These are phyloP conservation scores for Masnerella sp. DNA, from an alignment of 2,888 invertebrate genomes.

Conservation along the genomic window DNA sequence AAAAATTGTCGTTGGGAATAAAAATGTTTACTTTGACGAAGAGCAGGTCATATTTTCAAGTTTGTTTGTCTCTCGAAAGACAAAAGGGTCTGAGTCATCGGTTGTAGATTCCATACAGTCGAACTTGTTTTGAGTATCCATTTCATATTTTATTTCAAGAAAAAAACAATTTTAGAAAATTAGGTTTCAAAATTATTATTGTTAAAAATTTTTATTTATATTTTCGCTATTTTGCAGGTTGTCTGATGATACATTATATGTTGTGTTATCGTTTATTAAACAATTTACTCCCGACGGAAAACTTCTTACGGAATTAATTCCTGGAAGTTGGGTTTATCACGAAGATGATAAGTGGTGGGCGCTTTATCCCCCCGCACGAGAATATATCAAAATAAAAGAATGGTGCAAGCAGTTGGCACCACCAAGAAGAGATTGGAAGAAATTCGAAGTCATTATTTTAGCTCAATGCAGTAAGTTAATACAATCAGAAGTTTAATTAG, in stretches of 20 bases:
- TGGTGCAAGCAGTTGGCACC: slow-evolving; percentile 1
- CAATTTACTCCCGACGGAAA: not conserved
- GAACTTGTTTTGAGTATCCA: too few species aligned
- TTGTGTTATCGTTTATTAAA: not conserved
- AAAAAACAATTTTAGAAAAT: too few species aligned
- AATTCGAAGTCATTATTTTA: not conserved
- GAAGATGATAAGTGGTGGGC: slow-evolving; percentile 3
- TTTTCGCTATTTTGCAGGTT: not conserved
- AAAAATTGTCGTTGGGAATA: too few species aligned
- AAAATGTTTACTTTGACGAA: too few species aligned
- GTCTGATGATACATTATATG: not conserved
- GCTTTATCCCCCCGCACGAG: not conserved
- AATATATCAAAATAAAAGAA: not conserved
- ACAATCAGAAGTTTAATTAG: too few species aligned
- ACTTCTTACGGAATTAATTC: not conserved
- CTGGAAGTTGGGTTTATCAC: not conserved
- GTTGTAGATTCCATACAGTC: too few species aligned
- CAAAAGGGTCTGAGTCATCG: too few species aligned
- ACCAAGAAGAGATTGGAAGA: slow-evolving; percentile 2
- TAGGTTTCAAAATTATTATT: too few species aligned
- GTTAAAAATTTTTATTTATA: too few species aligned
- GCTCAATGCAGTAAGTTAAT: slow-evolving; percentile 1
- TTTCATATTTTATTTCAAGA: too few species aligned
- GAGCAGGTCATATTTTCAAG: too few species aligned
- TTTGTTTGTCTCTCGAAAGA: too few species aligned